phyloP scores from a whole-genome alignment of 2,888 invertebrate species.

The Agrochola circellaris region DNA sequence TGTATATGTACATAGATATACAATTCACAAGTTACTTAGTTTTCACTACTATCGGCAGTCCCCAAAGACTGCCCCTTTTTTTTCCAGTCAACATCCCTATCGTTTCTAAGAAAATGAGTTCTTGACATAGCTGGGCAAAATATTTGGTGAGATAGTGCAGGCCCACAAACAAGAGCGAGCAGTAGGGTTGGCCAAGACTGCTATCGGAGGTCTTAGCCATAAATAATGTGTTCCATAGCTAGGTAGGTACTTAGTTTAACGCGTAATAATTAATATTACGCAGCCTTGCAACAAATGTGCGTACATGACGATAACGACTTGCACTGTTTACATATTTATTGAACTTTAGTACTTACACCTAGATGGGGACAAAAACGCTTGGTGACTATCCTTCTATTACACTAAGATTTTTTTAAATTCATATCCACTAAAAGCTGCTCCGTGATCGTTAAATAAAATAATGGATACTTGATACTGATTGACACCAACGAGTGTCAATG shows the following conservation, averaged over 20 bases:
- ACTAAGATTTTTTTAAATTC: neutral
- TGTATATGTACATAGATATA: too few species aligned
- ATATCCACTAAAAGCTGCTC: neutral
- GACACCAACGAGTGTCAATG: conserved; percentile 8
- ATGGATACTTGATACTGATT: conserved; percentile 19
- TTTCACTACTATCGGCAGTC: too few species aligned
- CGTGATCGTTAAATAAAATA: conserved; percentile 12
- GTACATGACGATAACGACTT: conserved; percentile 45
- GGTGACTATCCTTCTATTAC: neutral
- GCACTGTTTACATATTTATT: conserved; percentile 24
- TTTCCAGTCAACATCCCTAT: too few species aligned
- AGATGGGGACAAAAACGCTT: neutral
- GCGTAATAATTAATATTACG: conserved; percentile 40
- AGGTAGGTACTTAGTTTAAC: conserved; percentile 13
- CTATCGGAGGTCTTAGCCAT: conserved; percentile 11
- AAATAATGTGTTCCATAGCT: conserved; percentile 28
- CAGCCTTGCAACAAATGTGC: conserved; percentile 46
- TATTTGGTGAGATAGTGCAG: neutral
- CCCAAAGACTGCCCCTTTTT: too few species aligned
- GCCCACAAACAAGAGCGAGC: neutral
- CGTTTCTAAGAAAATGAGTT: neutral
- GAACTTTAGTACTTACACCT: conserved; percentile 22
- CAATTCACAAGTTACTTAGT: too few species aligned
- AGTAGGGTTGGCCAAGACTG: neutral
- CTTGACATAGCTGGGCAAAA: neutral